Conservation (phyloP, 2,113 vertebrate genomes). For the Choloepus hoffmanni region DNA sequence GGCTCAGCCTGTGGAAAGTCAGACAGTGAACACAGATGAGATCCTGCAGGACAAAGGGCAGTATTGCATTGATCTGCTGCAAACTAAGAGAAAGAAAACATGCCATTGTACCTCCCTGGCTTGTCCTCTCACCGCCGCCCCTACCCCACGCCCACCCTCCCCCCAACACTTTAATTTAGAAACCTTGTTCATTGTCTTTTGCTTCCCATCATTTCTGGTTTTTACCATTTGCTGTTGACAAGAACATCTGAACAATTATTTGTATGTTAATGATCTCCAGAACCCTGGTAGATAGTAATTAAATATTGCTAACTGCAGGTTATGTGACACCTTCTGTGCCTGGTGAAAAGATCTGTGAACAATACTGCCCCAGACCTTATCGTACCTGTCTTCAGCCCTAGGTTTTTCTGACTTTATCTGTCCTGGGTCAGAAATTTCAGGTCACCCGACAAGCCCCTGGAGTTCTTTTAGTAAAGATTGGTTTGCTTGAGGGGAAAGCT, state of each 20-base stretch:
- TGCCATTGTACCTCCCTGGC: not conserved
- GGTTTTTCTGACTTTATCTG: constrained; percentile 22
- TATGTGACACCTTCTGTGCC: constrained; percentile 36
- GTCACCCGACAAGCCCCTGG: not conserved
- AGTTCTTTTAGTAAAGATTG: not conserved
- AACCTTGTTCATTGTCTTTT: constrained; percentile 64
- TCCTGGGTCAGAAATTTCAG: constrained; percentile 51
- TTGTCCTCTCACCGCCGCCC: not conserved
- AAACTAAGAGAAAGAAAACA: constrained; percentile 20
- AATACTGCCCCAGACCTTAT: constrained; percentile 17
- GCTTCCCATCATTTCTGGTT: constrained; percentile 65
- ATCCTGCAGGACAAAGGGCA: not conserved
- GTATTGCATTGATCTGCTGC: constrained; percentile 41
- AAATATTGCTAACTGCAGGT: constrained; percentile 69
- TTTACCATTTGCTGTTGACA: constrained; percentile 53
- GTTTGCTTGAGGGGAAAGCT: constrained; percentile 6
- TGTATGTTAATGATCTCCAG: constrained; percentile 65
- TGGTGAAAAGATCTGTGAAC: constrained; percentile 49
- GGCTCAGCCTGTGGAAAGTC: not conserved
- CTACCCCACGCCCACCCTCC: not conserved
- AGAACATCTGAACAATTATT: constrained; percentile 61
- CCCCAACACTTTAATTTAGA: constrained; percentile 46
- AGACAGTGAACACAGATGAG: not conserved
- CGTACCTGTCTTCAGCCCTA: constrained; percentile 28
- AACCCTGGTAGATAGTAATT: constrained; percentile 68